These are phyloP conservation scores for Augochlorella aurata DNA, from an alignment of 2,888 invertebrate species.

Conservation along the genomic window DNA sequence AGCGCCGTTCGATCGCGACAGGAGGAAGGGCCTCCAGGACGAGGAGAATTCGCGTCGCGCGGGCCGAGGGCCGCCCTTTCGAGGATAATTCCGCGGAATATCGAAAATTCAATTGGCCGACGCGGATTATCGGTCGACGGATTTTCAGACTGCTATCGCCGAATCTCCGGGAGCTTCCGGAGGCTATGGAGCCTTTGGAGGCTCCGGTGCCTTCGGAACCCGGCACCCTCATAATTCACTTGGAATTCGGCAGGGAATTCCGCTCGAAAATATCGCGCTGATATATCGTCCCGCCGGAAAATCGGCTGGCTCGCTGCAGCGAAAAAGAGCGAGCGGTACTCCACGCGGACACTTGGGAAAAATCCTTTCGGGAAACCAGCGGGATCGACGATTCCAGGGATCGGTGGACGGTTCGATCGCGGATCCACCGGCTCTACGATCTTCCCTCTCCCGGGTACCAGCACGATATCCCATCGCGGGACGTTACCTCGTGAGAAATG, in stretches of 20 bases:
- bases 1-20: neutral
- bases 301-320: constrained; percentile 4
- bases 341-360: neutral
- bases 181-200: neutral
- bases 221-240: constrained; percentile 52
- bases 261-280: constrained; percentile 34
- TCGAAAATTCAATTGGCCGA: constrained; percentile 37
- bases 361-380: constrained; percentile 17
- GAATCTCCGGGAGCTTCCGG: constrained; percentile 1
- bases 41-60: neutral
- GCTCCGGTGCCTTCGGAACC: constrained; percentile 11
- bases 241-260: constrained; percentile 36
- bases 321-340: neutral
- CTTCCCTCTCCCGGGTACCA: too few species aligned
- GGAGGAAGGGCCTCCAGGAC: neutral
- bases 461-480: neutral
- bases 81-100: constrained; percentile 26
- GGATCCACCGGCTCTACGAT: neutral
- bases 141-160: constrained; percentile 38
- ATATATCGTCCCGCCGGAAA: constrained; percentile 27
- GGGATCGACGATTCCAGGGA: constrained; percentile 22
- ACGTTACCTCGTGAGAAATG: constrained; percentile 72
- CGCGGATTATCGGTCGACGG: constrained; percentile 32
- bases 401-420: constrained; percentile 13
- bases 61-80: neutral